These are phyloP conservation scores for Ciona savignyi DNA, from an alignment of 23 tunicate genomes.

Conservation along the genomic window DNA sequence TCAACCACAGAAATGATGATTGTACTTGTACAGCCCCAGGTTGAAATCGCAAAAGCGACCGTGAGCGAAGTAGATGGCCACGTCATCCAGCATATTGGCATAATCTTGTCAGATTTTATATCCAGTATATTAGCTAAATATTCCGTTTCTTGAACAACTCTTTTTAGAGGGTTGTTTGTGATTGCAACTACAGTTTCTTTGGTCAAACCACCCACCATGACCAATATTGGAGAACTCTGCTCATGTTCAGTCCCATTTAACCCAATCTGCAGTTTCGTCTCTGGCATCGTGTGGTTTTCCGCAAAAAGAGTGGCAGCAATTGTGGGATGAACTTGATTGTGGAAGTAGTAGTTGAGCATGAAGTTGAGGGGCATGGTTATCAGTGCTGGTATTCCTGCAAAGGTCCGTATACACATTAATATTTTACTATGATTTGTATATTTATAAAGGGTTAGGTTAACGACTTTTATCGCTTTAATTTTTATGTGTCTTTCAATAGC, in stretches of 20 bases:
- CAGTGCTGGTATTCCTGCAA: neutral
- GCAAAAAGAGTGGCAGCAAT: neutral
- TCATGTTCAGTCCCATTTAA: too few species aligned
- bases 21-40: neutral
- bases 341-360: neutral
- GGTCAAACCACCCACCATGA: neutral
- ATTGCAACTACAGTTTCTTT: neutral
- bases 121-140: too few species aligned
- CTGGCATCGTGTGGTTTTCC: neutral
- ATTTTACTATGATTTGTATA: too few species aligned
- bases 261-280: too few species aligned
- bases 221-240: neutral
- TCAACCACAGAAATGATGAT: neutral
- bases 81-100: conserved; percentile 9
- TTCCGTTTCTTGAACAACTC: neutral
- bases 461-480: too few species aligned
- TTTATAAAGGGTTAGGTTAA: too few species aligned
- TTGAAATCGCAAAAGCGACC: neutral
- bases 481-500: too few species aligned
- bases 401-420: too few species aligned
- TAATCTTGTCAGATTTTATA: neutral
- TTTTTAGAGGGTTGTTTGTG: neutral
- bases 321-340: neutral
- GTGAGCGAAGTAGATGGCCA: conserved; percentile 6
- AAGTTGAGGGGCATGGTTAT: neutral